These are phyloP conservation scores for Brachionus paranguensis DNA, from an alignment of 1,140 invertebrate genomes.

Conservation along the genomic window DNA sequence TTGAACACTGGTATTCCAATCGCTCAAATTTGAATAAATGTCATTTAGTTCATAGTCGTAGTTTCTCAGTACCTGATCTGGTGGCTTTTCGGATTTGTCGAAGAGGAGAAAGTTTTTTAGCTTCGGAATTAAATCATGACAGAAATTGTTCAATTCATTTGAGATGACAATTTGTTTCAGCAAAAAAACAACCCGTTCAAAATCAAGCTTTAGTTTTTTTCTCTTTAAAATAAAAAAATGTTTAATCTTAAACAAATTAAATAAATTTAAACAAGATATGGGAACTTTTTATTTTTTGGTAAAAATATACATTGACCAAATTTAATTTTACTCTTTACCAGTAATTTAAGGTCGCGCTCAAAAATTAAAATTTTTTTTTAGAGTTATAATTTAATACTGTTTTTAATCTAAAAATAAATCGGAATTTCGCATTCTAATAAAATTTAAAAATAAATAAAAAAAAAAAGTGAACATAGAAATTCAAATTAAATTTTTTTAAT, in stretches of 20 bases:
- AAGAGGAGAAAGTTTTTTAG: not conserved
- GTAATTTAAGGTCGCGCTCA: no score
- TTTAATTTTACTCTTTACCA: not conserved
- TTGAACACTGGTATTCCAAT: conserved; percentile 18
- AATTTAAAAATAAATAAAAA: no score
- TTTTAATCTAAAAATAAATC: no score
- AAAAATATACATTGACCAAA: not conserved
- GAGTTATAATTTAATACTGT: no score
- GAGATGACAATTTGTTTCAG: not conserved
- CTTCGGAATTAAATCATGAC: conserved; percentile 16
- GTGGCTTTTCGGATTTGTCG: not conserved
- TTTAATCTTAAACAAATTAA: not conserved
- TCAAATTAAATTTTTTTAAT: no score
- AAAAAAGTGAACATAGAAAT: no score
- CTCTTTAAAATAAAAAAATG: not conserved
- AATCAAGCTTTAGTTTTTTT: not conserved
- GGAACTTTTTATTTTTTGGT: not conserved
- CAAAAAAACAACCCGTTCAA: not conserved
- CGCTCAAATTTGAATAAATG: conserved; percentile 7
- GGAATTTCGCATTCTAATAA: no score
- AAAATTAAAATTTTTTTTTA: no score
- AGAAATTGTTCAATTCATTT: not conserved
- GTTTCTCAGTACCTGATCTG: conserved; percentile 11
- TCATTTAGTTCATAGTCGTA: conserved; percentile 27
- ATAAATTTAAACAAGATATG: not conserved